phyloP scores from a whole-genome alignment of 2,797 vertebrate species.

The Enteromius mattozi region DNA sequence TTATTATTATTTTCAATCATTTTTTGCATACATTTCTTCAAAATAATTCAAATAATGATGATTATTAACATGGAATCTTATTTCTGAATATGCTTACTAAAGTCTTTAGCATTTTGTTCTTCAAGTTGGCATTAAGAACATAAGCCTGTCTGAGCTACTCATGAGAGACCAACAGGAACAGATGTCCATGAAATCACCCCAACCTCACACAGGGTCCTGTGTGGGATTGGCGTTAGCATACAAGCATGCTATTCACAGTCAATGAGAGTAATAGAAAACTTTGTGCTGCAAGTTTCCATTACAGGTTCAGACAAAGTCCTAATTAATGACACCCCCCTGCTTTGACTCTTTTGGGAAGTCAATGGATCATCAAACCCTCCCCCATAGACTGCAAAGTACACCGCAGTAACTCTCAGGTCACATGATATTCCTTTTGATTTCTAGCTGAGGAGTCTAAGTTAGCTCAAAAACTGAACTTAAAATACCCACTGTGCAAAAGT shows the following conservation, averaged over 20 bases:
- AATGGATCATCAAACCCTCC: constrained; percentile 20
- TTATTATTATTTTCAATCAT: neutral
- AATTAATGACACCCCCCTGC: constrained; percentile 30
- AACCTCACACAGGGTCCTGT: neutral
- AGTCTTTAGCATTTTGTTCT: neutral
- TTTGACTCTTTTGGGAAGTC: constrained; percentile 33
- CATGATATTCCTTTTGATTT: neutral
- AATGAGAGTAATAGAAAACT: neutral
- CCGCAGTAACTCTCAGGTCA: constrained; percentile 12
- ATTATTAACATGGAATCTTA: neutral
- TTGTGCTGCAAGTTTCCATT: neutral
- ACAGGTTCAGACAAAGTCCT: constrained; percentile 31
- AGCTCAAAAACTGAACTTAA: neutral
- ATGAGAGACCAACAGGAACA: constrained; percentile 61
- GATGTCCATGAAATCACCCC: constrained; percentile 70
- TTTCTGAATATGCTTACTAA: constrained; percentile 19
- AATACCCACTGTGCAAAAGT: neutral
- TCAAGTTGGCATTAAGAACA: constrained; percentile 50
- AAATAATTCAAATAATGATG: neutral
- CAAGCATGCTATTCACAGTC: constrained; percentile 2
- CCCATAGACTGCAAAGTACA: constrained; percentile 23
- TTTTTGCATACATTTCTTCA: neutral
- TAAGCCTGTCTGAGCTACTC: constrained; percentile 74
- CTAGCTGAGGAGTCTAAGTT: constrained; percentile 18
- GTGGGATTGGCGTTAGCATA: neutral